These are phyloP conservation scores for Haliclystus octoradiatus DNA, from an alignment of 30 jellyfish, hydroid and myxozoan species.

Conservation along the genomic window DNA sequence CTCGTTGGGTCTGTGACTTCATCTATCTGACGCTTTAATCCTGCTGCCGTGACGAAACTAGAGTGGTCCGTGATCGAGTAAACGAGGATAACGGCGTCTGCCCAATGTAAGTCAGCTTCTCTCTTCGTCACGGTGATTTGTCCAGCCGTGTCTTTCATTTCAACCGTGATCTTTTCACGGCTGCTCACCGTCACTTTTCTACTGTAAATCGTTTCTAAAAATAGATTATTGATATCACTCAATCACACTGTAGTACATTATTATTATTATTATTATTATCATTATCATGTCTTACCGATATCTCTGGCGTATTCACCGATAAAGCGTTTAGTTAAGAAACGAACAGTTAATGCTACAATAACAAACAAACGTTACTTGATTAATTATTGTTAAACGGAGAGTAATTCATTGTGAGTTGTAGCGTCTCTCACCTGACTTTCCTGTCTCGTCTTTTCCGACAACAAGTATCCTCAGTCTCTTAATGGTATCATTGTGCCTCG, in stretches of 20 bases:
- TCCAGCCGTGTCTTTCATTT: background rate
- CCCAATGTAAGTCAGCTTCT: background rate
- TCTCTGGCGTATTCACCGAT: no score
- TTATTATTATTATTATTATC: no score
- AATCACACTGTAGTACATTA: no score
- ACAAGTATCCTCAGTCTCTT: background rate
- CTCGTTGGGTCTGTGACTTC: background rate
- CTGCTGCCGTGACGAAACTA: background rate
- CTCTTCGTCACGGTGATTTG: background rate
- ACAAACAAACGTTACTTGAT: background rate
- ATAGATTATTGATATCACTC: no score
- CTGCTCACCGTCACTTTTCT: background rate
- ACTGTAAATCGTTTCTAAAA: background rate
- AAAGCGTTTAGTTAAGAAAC: background rate
- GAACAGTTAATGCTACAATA: background rate
- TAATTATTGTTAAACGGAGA: background rate
- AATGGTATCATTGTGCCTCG: background rate
- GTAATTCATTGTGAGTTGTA: background rate
- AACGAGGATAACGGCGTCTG: background rate
- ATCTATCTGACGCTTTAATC: background rate
- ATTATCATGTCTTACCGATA: no score
- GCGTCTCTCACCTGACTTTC: background rate
- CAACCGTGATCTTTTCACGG: background rate
- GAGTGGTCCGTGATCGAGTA: background rate
- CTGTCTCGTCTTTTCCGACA: background rate